Conservation (phyloP, 2,113 vertebrate species). For the Deroptyus accipitrinus region DNA sequence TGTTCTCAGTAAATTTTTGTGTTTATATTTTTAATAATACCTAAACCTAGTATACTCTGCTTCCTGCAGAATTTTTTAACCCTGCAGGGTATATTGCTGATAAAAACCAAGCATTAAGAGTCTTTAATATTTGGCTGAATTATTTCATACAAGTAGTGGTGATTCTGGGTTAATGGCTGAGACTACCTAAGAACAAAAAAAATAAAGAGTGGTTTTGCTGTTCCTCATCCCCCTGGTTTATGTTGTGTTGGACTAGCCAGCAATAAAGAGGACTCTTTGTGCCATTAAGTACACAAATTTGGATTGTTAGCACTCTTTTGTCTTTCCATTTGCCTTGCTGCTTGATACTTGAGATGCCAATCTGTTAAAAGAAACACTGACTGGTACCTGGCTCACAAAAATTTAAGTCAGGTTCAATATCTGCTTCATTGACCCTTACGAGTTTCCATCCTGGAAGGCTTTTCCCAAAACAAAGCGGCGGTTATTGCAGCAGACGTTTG, state of each 20-base stretch:
- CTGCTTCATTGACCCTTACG: rapidly evolving
- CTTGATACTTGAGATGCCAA: not conserved
- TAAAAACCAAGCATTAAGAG: not conserved
- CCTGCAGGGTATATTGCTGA: not conserved
- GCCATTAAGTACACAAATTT: rapidly evolving
- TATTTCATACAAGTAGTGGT: not conserved
- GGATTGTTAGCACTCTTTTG: not conserved
- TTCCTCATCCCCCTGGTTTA: not conserved
- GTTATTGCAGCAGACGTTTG: not conserved
- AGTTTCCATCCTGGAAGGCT: not conserved
- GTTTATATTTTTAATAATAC: not conserved
- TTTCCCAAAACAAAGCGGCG: not conserved
- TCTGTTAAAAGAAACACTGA: not conserved
- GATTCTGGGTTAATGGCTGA: not conserved
- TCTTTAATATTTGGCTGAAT: not conserved
- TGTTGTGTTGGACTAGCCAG: not conserved
- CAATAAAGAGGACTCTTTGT: not conserved
- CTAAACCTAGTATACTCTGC: not conserved
- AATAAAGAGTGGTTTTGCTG: not conserved
- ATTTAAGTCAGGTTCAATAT: not conserved
- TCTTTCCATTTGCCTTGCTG: not conserved
- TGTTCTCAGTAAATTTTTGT: not conserved
- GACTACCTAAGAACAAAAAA: not conserved
- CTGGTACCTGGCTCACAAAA: not conserved
- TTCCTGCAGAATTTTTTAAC: not conserved